phyloP scores from a whole-genome alignment of 2,797 vertebrate species.

The Arremon brunneinucha region DNA sequence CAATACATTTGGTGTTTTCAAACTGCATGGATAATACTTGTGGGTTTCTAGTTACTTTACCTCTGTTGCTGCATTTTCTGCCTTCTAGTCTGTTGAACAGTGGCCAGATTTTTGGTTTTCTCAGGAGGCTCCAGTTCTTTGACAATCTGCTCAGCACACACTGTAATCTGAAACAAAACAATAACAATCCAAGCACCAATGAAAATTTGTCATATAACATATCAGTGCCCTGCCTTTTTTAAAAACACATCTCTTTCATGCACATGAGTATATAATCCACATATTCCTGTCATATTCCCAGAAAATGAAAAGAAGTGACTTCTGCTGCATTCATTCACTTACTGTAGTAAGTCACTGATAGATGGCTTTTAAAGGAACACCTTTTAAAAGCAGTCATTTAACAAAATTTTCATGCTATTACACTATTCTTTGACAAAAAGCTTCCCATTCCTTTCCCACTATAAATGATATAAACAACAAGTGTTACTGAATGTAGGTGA shows the following conservation, averaged over 20 bases:
- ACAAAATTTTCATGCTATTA: neutral
- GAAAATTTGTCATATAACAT: neutral
- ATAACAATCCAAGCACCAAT: neutral
- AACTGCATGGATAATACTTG: neutral
- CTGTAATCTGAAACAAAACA: constrained; percentile 77
- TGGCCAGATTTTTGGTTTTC: constrained; percentile 73
- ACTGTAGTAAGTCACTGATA: neutral
- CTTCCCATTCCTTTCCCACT: neutral
- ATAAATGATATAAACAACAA: neutral
- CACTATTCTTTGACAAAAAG: neutral
- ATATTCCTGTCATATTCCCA: neutral
- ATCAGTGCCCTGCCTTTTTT: neutral
- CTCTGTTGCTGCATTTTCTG: constrained; percentile 81
- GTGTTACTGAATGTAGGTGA: neutral
- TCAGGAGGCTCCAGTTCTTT: constrained; percentile 84
- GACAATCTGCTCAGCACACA: constrained; percentile 86
- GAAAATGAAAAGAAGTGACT: neutral
- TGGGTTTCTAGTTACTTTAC: neutral
- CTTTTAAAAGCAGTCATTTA: neutral
- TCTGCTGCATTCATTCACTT: neutral
- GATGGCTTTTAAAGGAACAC: neutral
- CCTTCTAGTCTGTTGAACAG: constrained; percentile 87
- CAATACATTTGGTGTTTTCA: neutral
- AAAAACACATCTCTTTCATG: neutral
- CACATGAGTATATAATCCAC: neutral